These are phyloP conservation scores for Aromia moschata DNA, from an alignment of 2,888 invertebrate species.

Conservation along the genomic window DNA sequence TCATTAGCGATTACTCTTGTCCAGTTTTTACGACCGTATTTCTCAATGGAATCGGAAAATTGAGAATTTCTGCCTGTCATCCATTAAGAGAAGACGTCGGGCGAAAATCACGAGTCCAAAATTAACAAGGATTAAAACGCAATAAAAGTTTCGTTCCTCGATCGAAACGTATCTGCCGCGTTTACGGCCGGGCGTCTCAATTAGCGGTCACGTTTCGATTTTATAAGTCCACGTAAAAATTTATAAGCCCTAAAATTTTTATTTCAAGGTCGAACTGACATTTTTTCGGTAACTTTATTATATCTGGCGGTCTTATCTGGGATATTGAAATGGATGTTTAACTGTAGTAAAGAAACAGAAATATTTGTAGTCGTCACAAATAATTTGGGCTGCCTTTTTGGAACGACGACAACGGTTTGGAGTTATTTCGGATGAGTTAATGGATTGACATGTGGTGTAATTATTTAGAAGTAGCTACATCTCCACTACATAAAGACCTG, in stretches of 20 bases:
- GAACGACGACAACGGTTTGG: no score
- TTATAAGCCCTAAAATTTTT: slow-evolving; percentile 32
- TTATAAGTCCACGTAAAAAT: slow-evolving; percentile 9
- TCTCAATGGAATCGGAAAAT: slow-evolving; percentile 36
- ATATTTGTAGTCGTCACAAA: no score
- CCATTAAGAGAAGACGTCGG: slow-evolving; percentile 34
- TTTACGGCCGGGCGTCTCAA: slow-evolving; percentile 30
- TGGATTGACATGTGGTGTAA: no score
- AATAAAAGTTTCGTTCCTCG: slow-evolving; percentile 28
- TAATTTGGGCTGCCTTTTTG: no score
- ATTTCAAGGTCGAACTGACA: slow-evolving; percentile 30
- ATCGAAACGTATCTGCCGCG: slow-evolving; percentile 13
- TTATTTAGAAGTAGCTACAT: no score
- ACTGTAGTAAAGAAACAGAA: no score
- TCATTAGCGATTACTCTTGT: slow-evolving; percentile 31
- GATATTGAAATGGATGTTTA: no score
- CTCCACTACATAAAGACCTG: no score
- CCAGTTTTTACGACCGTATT: slow-evolving; percentile 35
- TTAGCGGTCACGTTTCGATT: slow-evolving; percentile 32
- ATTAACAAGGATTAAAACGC: slow-evolving; percentile 40
- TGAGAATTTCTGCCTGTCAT: slow-evolving; percentile 34
- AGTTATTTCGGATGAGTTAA: no score
- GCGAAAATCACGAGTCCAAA: slow-evolving; percentile 36
- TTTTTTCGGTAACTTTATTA: no score
- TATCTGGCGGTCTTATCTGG: no score